Evolutionary conservation across 2,888 invertebrate genomes (phyloP), one percentile per base, ranked within the genome.

Genomic region (Phragmatobia fuliginosa): DNA sequence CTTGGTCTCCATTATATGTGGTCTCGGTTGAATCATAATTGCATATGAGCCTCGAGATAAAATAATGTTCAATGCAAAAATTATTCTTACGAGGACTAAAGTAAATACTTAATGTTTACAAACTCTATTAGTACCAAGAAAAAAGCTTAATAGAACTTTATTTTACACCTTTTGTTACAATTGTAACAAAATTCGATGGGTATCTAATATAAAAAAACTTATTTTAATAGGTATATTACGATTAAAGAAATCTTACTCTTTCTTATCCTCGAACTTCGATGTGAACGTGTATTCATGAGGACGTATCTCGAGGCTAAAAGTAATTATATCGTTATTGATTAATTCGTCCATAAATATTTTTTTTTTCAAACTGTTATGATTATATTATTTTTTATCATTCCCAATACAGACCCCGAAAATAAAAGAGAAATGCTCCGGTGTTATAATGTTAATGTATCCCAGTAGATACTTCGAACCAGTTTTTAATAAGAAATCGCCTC

Each of bases 11-110:
- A 93, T 94, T 94, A 94, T 93, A 93, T 90, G 91, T 90, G 90
- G 91, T 91, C 92, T 91, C 87, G 89, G 88, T 87, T 90, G 88
- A 91, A 91, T 93, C 91, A 93, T 95, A 94, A 95, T 95, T 95
- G 94, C 94, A 94, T 92, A 91, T 89, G 90, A 88, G 92, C 87
- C 88, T 83, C 85, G 80, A 91, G 92, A 92, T 89, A 92, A 93
- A 92, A 90, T 88, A 85, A 87, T 84, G 82, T 88, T 88, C 87
- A 88, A 90, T 90, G 88, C 87, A 84, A 85, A 89, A 90, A 89
- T 88, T 87, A 85, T 84, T 87, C 82, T 77, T 80, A 73, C 65
- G 68, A 70, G 69, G 69, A 75, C 79, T 83, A 85, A 79, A 74
- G 79, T 78, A 84, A 85, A 83, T 73, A 81, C 78, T 63, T n/a